Percentiles rank a stretch among this genome's conserved stretches.
Conservation (phyloP, 2,888 invertebrate genomes). For the Ophion costatus region DNA sequence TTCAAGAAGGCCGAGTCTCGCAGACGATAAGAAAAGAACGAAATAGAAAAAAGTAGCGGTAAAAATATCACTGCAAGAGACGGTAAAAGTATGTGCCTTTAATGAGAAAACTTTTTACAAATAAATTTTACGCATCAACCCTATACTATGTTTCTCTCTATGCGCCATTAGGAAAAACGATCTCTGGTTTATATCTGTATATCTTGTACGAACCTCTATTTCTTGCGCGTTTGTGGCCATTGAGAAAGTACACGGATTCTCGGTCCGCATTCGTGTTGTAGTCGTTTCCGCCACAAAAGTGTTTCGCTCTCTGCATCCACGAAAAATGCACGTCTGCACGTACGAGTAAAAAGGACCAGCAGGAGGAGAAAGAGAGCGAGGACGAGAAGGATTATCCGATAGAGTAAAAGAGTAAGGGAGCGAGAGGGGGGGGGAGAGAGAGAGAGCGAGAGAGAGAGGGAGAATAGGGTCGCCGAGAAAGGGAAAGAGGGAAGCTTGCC, state of each 20-base stretch:
- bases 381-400: neutral
- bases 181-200: conserved; percentile 7
- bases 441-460: too few species aligned
- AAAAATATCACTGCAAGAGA: conserved; percentile 38
- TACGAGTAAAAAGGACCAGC: neutral
- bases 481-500: conserved; percentile 5
- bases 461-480: neutral
- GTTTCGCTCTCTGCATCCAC: conserved; percentile 23
- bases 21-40: conserved; percentile 9
- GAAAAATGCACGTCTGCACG: conserved; percentile 36
- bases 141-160: neutral
- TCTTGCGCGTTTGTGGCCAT: conserved; percentile 26
- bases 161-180: conserved; percentile 30
- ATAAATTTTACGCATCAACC: conserved; percentile 65
- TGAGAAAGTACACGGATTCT: conserved; percentile 19
- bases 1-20: conserved; percentile 33
- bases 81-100: conserved; percentile 57
- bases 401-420: too few species aligned
- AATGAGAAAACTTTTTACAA: conserved; percentile 66
- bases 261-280: conserved; percentile 13
- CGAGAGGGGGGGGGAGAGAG: too few species aligned
- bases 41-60: conserved; percentile 26
- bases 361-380: neutral
- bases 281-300: conserved; percentile 20
- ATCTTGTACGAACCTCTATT: conserved; percentile 17